phyloP scores from a whole-genome alignment of 2,888 invertebrate species.

The Lingula anatina region DNA sequence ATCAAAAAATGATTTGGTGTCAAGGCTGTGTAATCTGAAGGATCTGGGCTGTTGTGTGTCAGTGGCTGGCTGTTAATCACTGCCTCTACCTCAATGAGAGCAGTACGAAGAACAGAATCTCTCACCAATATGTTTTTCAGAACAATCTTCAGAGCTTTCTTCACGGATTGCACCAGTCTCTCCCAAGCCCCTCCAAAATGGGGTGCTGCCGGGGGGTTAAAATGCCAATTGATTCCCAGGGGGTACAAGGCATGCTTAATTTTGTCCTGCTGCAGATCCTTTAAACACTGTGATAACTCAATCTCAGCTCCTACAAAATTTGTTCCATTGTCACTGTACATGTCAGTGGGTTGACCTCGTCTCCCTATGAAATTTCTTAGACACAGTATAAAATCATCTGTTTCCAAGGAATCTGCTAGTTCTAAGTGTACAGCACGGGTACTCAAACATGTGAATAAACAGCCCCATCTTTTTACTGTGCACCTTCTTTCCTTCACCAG shows the following conservation, averaged over 20 bases:
- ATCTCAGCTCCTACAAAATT: slow-evolving; percentile 15
- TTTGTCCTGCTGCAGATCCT: slow-evolving; percentile 6
- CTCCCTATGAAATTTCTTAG: slow-evolving; percentile 1
- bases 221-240: slow-evolving; percentile 33
- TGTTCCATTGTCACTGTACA: slow-evolving; percentile 15
- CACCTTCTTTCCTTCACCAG: neutral
- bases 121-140: neutral
- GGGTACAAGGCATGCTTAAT: slow-evolving; percentile 7
- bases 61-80: slow-evolving; percentile 8
- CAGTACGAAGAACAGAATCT: slow-evolving; percentile 1
- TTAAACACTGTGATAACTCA: slow-evolving; percentile 8
- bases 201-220: slow-evolving; percentile 35
- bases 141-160: slow-evolving; percentile 25
- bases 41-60: slow-evolving; percentile 6
- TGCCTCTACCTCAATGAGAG: slow-evolving; percentile 7
- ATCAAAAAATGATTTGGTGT: slow-evolving; percentile 7
- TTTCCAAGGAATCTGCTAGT: slow-evolving; percentile 2
- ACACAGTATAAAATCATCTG: slow-evolving; percentile 3
- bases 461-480: slow-evolving; percentile 3
- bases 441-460: slow-evolving; percentile 6
- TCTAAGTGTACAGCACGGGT: slow-evolving; percentile 5
- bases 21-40: slow-evolving; percentile 5
- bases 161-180: slow-evolving; percentile 36
- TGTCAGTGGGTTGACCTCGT: slow-evolving; percentile 6
- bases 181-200: slow-evolving; percentile 47